Percentiles rank a stretch among this genome's conserved stretches.
Conservation (phyloP, 2,888 invertebrate species). For the Spodoptera exigua region DNA sequence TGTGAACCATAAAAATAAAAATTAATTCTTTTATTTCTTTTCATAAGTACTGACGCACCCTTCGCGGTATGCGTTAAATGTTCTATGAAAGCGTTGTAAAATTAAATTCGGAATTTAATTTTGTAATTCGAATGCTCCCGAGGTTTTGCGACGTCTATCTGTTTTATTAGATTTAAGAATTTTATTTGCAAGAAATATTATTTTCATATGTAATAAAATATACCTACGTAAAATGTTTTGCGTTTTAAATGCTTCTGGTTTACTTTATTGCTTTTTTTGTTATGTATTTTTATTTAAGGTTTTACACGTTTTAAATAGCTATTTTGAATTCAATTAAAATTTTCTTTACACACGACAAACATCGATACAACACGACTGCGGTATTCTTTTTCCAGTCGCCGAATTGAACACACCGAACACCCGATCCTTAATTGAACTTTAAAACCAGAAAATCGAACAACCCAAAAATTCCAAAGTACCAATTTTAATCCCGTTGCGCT, state of each 20-base stretch:
- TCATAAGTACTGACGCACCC: constrained; percentile 50
- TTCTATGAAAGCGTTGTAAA: constrained; percentile 74
- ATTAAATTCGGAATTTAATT: constrained; percentile 81
- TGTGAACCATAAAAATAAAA: constrained; percentile 39
- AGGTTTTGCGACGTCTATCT: constrained; percentile 50
- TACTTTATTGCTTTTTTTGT: neutral
- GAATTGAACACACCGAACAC: constrained; percentile 34
- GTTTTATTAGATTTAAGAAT: constrained; percentile 44
- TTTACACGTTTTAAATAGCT: neutral
- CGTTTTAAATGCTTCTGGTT: constrained; percentile 16
- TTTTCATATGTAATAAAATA: constrained; percentile 44
- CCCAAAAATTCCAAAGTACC: constrained; percentile 54
- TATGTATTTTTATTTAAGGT: neutral
- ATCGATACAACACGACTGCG: neutral
- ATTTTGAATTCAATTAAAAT: neutral
- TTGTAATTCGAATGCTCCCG: constrained; percentile 73
- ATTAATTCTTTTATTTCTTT: constrained; percentile 40
- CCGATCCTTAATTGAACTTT: constrained; percentile 51
- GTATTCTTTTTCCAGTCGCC: constrained; percentile 24
- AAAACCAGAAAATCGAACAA: constrained; percentile 44
- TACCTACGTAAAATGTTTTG: constrained; percentile 15
- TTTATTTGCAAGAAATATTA: constrained; percentile 39
- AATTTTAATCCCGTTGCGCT: constrained; percentile 61
- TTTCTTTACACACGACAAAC: neutral
- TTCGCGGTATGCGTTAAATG: constrained; percentile 68